Percentiles rank a stretch among this genome's conserved stretches.
Evolutionary conservation across 2,113 vertebrate species (phyloP).

Genomic region (Jaculus jaculus): DNA sequence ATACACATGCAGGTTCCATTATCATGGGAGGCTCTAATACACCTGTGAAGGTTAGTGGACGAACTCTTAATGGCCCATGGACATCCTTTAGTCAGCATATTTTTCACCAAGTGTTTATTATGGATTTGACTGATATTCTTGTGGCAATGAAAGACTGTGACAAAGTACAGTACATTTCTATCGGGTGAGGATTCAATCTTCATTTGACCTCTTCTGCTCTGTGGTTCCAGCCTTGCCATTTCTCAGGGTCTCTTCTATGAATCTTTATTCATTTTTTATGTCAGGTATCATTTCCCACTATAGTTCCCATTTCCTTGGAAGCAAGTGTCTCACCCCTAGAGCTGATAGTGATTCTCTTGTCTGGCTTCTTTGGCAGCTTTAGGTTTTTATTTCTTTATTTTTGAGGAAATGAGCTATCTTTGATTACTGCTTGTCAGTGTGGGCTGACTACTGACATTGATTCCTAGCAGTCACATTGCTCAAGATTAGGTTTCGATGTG

Average conservation of each 20-base stretch:
- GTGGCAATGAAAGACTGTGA: neutral
- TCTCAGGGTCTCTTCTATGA: neutral
- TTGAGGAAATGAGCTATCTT: slow-evolving; percentile 53
- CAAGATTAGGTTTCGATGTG: slow-evolving; percentile 74
- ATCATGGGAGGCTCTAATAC: neutral
- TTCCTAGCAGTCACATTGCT: slow-evolving; percentile 70
- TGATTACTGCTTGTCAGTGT: slow-evolving; percentile 59
- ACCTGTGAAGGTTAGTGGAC: slow-evolving; percentile 4
- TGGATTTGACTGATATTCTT: neutral
- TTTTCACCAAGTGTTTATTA: slow-evolving; percentile 25
- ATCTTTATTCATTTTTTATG: slow-evolving; percentile 7
- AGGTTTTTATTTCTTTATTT: neutral
- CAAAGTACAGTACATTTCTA: neutral
- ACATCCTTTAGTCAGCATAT: neutral
- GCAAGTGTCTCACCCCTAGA: slow-evolving; percentile 4
- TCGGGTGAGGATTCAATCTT: neutral
- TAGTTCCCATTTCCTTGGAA: neutral
- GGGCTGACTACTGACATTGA: slow-evolving; percentile 59
- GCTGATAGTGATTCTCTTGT: slow-evolving; percentile 31
- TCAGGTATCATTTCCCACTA: neutral
- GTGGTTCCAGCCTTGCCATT: neutral
- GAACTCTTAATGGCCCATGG: neutral
- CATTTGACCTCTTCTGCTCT: slow-evolving; percentile 33
- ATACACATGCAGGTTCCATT: slow-evolving; percentile 11
- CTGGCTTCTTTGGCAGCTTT: neutral